Percentiles rank a stretch among this genome's conserved stretches.
Evolutionary conservation across 2,113 vertebrate species (phyloP).

Genomic region (Brachirus orientalis): DNA sequence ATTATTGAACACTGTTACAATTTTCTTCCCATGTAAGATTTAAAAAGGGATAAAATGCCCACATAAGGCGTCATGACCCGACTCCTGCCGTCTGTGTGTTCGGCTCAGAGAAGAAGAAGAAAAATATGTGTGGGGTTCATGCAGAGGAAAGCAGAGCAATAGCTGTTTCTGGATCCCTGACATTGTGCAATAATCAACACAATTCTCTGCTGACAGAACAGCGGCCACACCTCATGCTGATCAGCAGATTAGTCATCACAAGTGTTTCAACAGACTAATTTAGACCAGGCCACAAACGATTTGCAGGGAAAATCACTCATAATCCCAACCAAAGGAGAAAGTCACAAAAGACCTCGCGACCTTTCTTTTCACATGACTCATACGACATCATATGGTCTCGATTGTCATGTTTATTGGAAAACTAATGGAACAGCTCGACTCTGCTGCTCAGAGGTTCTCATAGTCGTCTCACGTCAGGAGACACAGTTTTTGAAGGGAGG

Average conservation of each 20-base stretch:
- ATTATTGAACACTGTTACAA: constrained; percentile 18
- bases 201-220: constrained; percentile 65
- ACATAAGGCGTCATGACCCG: constrained; percentile 41
- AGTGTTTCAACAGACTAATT: constrained; percentile 64
- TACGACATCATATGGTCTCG: constrained; percentile 42
- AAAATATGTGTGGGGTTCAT: no score
- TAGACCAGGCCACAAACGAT: constrained; percentile 47
- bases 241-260: constrained; percentile 65
- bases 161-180: constrained; percentile 40
- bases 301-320: constrained; percentile 27
- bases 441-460: constrained; percentile 3
- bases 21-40: neutral
- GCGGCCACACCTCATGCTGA: constrained; percentile 64
- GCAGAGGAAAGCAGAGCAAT: constrained; percentile 18
- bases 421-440: constrained; percentile 20
- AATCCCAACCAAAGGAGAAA: constrained; percentile 32
- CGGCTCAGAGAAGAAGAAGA: neutral
- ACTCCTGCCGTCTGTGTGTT: constrained; percentile 39
- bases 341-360: constrained; percentile 28
- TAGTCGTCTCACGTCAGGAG: constrained; percentile 26
- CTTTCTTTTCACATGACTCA: constrained; percentile 41
- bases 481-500: constrained; percentile 15
- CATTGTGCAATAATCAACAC: constrained; percentile 65
- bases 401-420: constrained; percentile 48
- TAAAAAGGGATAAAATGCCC: neutral